These are phyloP conservation scores for Anolis carolinensis DNA, from an alignment of 2,113 vertebrate species.

Conservation along the genomic window DNA sequence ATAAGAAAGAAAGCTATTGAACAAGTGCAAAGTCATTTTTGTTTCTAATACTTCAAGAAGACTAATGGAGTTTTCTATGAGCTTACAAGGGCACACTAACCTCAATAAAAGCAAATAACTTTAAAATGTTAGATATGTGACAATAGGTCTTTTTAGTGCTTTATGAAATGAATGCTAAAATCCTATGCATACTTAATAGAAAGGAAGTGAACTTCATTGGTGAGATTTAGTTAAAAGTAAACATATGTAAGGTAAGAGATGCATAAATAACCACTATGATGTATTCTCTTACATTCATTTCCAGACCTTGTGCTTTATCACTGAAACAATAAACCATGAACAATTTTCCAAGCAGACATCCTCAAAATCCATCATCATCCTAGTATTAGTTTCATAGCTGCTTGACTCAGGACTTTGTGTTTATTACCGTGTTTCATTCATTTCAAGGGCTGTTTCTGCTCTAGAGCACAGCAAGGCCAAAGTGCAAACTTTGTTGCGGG, in stretches of 20 bases:
- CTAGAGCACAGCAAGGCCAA: slow-evolving; percentile 64
- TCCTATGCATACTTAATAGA: neutral
- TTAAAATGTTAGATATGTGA: neutral
- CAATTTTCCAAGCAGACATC: neutral
- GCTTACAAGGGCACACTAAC: neutral
- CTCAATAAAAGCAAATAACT: neutral
- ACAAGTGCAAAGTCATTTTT: neutral
- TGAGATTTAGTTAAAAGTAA: neutral
- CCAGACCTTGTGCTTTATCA: neutral
- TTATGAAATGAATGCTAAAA: slow-evolving; percentile 33
- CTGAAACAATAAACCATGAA: neutral
- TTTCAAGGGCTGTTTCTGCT: slow-evolving; percentile 55
- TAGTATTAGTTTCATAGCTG: neutral
- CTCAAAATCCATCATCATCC: neutral
- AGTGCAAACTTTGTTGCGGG: slow-evolving; percentile 59
- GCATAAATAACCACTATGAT: neutral
- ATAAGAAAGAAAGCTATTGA: neutral
- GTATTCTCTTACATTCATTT: neutral
- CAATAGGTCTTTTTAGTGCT: slow-evolving; percentile 45
- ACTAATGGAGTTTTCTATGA: neutral
- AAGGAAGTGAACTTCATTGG: neutral
- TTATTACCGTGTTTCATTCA: slow-evolving; percentile 2
- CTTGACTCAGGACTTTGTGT: neutral
- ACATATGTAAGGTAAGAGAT: neutral
- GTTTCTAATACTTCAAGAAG: neutral